Base-by-base conservation (phyloP, 2,888 invertebrate species). In the Steinernema scapterisci region DNA sequence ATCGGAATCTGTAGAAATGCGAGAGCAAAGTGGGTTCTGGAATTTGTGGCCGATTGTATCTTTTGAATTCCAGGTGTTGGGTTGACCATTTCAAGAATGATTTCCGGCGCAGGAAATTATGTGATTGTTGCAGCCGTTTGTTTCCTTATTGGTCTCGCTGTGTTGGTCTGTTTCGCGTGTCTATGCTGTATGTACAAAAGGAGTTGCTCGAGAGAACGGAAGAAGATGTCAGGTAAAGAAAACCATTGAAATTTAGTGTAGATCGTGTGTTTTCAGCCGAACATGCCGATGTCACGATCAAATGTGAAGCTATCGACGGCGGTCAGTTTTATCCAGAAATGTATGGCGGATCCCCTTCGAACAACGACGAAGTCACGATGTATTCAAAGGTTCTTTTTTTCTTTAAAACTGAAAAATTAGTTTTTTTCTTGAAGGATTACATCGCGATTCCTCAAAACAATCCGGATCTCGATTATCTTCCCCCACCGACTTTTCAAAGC, bases 381-480 rank as follows among this genome's bases (percentile, higher is more conserved):
- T 79, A 78, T 6, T 76, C 82, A 11, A 84, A 83, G 78, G 83
- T 83, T 72, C 3, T 71, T 25, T 6, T 23, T 11, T 54, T 13
- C 1, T 6, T 21, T 25, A 27, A 63, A n/a, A n/a, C n/a, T 31
- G 27, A 6, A 54, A 11, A 63, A 63, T 3, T 19, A 21, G 5
- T 9, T 6, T n/a, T 43, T 71, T 11, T 54, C 45, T 73, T 79
- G 72, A 71, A 86, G 84, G 86, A 86, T 71, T 86, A 86, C 81
- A 85, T 86, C 46, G 82, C 87, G 1, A 80, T 87, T 16, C 84
- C 86, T 11, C 84, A 85, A 72, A 86, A 85, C 76, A 87, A 87
- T 72, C 87, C 86, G n/a, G 87, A 87, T 77, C 74, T 86, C n/a
- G 87, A 87, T 73, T 82, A 78, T 70, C 75, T 86, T 1, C 84